Evolutionary conservation across 2,797 vertebrate species (phyloP).

Genomic region (Lophotriccus pileatus): DNA sequence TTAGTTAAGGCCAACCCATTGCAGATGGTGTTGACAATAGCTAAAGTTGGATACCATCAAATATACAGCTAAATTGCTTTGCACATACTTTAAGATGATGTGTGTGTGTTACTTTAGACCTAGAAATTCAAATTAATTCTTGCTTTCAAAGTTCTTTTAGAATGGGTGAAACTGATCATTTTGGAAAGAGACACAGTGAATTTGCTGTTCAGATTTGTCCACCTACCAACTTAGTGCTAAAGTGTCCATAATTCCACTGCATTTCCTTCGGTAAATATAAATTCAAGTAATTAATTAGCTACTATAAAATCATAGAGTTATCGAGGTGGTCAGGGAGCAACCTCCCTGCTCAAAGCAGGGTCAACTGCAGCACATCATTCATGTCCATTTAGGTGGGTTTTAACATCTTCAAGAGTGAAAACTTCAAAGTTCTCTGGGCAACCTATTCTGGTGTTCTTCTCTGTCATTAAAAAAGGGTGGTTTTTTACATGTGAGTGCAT

Average conservation of each 20-base stretch:
- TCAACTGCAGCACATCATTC: background rate
- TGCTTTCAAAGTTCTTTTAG: background rate
- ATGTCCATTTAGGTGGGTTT: accelerated
- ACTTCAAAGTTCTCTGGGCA: background rate
- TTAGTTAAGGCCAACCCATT: background rate
- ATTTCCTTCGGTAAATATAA: background rate
- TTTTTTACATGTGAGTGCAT: background rate
- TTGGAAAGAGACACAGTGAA: background rate
- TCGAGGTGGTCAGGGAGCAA: background rate
- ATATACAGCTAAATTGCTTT: background rate
- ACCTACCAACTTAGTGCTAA: background rate
- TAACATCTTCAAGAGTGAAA: background rate
- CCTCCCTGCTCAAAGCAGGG: background rate
- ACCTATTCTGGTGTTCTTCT: background rate
- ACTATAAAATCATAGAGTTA: accelerated
- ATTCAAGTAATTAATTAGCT: background rate
- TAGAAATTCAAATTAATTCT: background rate
- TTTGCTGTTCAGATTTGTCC: background rate
- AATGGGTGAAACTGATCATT: background rate
- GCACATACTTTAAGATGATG: background rate
- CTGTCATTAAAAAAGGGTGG: accelerated
- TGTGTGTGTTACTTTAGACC: background rate
- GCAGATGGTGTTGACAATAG: background rate
- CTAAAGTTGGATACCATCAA: background rate
- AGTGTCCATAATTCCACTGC: background rate